Conservation (phyloP, 1,140 invertebrate genomes). For the Leptestheria dahalacensis region DNA sequence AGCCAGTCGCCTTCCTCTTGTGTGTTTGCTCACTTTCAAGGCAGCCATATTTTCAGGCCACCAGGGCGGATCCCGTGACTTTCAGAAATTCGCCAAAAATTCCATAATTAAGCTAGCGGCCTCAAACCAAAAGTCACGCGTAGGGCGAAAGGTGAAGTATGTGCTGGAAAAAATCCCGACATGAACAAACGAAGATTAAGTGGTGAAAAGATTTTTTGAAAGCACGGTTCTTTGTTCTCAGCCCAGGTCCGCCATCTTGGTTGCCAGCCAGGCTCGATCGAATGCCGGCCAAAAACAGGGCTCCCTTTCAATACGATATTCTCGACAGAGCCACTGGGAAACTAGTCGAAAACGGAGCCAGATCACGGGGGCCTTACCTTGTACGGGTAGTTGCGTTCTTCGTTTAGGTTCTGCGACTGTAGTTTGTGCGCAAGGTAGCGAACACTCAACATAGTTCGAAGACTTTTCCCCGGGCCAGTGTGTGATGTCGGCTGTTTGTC, state of each 20-base stretch:
- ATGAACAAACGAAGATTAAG: background rate
- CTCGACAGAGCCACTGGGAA: background rate
- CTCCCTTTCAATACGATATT: background rate
- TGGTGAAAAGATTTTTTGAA: background rate
- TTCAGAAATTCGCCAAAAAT: background rate
- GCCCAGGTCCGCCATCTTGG: slow-evolving; percentile 24
- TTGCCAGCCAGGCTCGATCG: slow-evolving; percentile 11
- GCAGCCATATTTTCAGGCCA: background rate
- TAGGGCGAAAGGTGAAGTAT: background rate
- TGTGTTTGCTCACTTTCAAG: background rate
- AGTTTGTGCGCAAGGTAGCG: slow-evolving; percentile 51
- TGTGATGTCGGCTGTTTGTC: no score
- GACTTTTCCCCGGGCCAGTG: background rate
- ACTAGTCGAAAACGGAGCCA: slow-evolving; percentile 5
- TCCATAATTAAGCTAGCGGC: background rate
- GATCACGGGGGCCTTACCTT: slow-evolving; percentile 37
- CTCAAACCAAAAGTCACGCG: background rate
- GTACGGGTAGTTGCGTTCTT: slow-evolving; percentile 45
- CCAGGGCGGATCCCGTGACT: background rate
- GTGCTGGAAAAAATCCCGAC: background rate
- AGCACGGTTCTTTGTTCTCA: background rate
- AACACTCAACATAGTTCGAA: slow-evolving; percentile 15
- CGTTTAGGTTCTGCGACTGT: slow-evolving; percentile 60
- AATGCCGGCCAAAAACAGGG: background rate
- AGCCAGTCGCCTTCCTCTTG: background rate